Evolutionary conservation across 2,797 vertebrate species (phyloP).

Genomic region (Calcarius lapponicus): DNA sequence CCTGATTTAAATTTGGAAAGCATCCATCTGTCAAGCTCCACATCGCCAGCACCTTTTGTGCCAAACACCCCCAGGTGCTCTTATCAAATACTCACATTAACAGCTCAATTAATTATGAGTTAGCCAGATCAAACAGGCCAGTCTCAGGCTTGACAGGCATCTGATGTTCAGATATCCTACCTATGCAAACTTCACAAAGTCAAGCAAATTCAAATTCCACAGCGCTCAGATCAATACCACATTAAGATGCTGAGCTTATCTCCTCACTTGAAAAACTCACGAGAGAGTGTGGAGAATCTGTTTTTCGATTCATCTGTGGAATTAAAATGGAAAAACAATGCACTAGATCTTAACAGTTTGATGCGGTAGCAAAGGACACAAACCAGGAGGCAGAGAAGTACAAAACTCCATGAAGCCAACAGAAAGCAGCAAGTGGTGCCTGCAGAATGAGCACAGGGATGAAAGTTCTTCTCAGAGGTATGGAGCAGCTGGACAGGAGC

Average conservation of each 20-base stretch:
- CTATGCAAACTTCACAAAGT: constrained; percentile 63
- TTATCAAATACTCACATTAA: constrained; percentile 67
- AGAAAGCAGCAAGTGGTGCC: background rate
- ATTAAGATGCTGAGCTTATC: constrained; percentile 60
- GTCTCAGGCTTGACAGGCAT: constrained; percentile 43
- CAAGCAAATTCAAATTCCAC: constrained; percentile 60
- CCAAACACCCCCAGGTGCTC: constrained; percentile 62
- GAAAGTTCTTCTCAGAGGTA: background rate
- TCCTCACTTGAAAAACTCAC: background rate
- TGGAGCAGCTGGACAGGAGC: background rate
- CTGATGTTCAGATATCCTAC: constrained; percentile 68
- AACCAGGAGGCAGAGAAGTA: background rate
- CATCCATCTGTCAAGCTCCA: constrained; percentile 49
- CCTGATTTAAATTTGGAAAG: constrained; percentile 61
- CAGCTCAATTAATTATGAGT: constrained; percentile 72
- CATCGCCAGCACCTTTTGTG: constrained; percentile 41
- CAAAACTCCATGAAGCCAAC: background rate
- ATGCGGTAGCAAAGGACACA: background rate
- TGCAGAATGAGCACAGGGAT: background rate
- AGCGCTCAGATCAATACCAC: constrained; percentile 65
- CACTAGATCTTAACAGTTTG: background rate
- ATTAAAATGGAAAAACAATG: constrained; percentile 34
- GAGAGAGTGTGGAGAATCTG: background rate
- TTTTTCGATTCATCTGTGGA: constrained; percentile 1
- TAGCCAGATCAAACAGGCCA: constrained; percentile 69